These are phyloP conservation scores for Excalfactoria chinensis DNA, from an alignment of 2,113 vertebrate genomes.

Conservation along the genomic window DNA sequence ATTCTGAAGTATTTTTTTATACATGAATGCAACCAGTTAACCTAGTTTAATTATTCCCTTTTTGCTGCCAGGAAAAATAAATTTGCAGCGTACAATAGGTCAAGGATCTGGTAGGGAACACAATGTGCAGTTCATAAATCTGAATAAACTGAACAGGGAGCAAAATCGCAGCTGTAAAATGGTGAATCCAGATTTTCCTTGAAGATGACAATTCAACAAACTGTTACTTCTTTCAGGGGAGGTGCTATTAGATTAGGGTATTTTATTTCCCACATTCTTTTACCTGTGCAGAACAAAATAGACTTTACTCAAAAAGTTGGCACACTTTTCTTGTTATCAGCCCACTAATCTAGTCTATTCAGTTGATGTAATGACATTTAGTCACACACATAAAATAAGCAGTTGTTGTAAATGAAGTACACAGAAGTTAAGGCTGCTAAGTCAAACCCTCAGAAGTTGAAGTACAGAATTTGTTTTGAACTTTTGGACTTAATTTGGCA, in stretches of 20 bases:
- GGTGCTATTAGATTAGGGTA: neutral
- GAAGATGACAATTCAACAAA: conserved; percentile 28
- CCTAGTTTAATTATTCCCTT: conserved; percentile 11
- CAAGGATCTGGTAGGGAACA: conserved; percentile 33
- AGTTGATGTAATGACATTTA: neutral
- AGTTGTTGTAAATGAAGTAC: neutral
- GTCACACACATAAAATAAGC: neutral
- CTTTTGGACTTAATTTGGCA: neutral
- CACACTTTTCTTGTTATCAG: neutral
- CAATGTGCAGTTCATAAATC: conserved; percentile 30
- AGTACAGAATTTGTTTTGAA: neutral
- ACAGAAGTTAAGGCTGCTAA: neutral
- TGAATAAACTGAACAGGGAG: neutral
- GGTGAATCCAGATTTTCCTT: conserved; percentile 11
- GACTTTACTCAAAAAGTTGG: neutral
- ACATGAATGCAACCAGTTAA: neutral
- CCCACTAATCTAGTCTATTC: neutral
- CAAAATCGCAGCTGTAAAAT: neutral
- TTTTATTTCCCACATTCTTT: neutral
- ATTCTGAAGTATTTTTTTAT: too few relatives aligned
- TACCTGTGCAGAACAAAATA: neutral
- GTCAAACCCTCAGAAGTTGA: neutral
- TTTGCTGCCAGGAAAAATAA: conserved; percentile 25
- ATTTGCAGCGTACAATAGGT: neutral
- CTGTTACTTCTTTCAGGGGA: neutral